phyloP scores from a whole-genome alignment of 2,113 vertebrate species.

The Pogonocichla stellata region DNA sequence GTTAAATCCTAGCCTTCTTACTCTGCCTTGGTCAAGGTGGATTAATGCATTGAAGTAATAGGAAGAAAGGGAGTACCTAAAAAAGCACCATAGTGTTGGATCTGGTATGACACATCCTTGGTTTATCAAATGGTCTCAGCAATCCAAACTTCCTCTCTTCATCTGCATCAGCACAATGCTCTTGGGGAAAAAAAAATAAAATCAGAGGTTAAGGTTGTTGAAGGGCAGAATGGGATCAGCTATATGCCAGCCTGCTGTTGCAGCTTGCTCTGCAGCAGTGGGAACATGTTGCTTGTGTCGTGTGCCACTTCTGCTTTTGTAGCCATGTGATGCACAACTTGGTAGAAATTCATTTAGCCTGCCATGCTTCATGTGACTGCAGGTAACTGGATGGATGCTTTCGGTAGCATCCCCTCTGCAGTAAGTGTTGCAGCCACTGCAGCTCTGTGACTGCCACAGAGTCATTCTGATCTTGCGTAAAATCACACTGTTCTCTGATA shows the following conservation, averaged over 20 bases:
- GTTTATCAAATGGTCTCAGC: background rate
- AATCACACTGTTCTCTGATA: background rate
- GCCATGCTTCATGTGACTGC: background rate
- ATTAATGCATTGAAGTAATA: background rate
- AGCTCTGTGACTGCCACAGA: background rate
- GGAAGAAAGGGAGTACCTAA: background rate
- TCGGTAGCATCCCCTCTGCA: background rate
- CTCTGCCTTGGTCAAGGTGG: background rate
- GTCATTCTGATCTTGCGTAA: background rate
- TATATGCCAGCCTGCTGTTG: background rate
- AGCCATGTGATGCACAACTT: background rate
- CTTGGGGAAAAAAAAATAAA: background rate
- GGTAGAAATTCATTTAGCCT: background rate
- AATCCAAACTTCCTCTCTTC: background rate
- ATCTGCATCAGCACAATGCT: background rate
- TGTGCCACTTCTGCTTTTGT: background rate
- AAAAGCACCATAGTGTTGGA: accelerated
- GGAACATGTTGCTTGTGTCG: background rate
- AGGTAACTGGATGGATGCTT: background rate
- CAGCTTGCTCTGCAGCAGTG: background rate
- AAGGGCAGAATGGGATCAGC: background rate
- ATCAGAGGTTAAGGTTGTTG: background rate
- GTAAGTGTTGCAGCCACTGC: background rate
- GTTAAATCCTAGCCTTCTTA: background rate
- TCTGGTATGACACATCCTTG: background rate